Evolutionary conservation across 2,888 invertebrate species (phyloP), one percentile per base, ranked within the genome.

Genomic region (Hypercompe scribonia): DNA sequence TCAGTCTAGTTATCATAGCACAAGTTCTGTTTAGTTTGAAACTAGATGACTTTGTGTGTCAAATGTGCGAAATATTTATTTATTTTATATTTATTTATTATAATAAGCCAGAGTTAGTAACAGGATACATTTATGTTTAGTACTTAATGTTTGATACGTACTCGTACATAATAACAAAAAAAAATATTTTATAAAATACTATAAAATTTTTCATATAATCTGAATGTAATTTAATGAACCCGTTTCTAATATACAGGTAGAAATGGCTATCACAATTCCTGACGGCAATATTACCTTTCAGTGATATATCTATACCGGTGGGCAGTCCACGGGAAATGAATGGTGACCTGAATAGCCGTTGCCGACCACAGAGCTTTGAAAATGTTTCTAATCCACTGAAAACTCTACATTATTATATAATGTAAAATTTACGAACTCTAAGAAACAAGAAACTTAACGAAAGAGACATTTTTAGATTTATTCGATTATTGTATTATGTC

Each of bases 241-340:
- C 18, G 8, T n/a, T 66, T 39, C 18, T 36, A 42, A 28, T 13
- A 31, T 42, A 18, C 28, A 66, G 39, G 39, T 18, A n/a, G 28
- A 66, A 66, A 36, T 39, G 50, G 61, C 31, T 46, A 42, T 50
- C 65, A 8, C 46, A 70, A 50, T 11, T 64, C 24, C 58, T 61
- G 46, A 63, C 46, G 61, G 42, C 46, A 72, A 66, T 66, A 54
- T 71, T 24, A 63, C 58, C 67, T 67, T 46, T 72, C 63, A 67
- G 67, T 46, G 61, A 72, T 67, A 15, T 67, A 67, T 72, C 46
- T 72, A 67, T 28, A 39, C 61, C 21, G 24, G 33, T 33, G 66
- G 71, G 18, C 67, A 67, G 71, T 61, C 61, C 28, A 63, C 61
- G 63, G 71, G 71, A 67, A 69, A 69, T 71, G 50, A 71, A 33